These are phyloP conservation scores for Dinocampus coccinellae DNA, from an alignment of 2,888 invertebrate species.

Conservation along the genomic window DNA sequence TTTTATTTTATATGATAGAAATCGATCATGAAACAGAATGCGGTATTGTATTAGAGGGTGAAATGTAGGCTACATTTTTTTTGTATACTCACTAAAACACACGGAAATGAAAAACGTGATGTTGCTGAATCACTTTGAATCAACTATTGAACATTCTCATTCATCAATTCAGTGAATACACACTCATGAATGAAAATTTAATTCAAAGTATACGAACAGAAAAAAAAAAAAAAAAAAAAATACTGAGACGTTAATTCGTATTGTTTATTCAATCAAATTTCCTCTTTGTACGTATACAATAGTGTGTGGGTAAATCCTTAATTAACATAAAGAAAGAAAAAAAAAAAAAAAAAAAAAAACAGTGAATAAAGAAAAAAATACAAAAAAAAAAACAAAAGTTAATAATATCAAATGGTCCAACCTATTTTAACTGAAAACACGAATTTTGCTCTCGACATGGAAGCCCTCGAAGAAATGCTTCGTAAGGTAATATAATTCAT, in stretches of 20 bases:
- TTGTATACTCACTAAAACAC: not conserved
- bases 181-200: not conserved
- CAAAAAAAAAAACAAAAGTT: not conserved
- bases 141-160: not conserved
- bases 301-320: constrained; percentile 21
- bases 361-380: too few relatives aligned
- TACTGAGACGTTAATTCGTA: not conserved
- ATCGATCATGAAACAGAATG: not conserved
- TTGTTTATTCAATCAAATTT: constrained; percentile 6
- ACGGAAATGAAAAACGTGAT: not conserved
- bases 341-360: too few relatives aligned
- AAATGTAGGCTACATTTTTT: constrained; percentile 17
- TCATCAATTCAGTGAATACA: not conserved
- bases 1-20: not conserved
- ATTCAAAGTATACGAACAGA: not conserved
- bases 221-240: too few relatives aligned
- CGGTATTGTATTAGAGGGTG: constrained; percentile 13
- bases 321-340: not conserved
- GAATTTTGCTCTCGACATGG: constrained; percentile 78
- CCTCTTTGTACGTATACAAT: not conserved
- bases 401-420: constrained; percentile 64
- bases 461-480: constrained; percentile 84
- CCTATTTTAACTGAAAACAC: constrained; percentile 71
- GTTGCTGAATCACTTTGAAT: not conserved
- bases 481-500: constrained; percentile 75